A percentile compares a stretch with the other conserved stretches of the same genome.
phyloP scores from a whole-genome alignment of 2,113 vertebrate genomes.

The Pluvianellus socialis region DNA sequence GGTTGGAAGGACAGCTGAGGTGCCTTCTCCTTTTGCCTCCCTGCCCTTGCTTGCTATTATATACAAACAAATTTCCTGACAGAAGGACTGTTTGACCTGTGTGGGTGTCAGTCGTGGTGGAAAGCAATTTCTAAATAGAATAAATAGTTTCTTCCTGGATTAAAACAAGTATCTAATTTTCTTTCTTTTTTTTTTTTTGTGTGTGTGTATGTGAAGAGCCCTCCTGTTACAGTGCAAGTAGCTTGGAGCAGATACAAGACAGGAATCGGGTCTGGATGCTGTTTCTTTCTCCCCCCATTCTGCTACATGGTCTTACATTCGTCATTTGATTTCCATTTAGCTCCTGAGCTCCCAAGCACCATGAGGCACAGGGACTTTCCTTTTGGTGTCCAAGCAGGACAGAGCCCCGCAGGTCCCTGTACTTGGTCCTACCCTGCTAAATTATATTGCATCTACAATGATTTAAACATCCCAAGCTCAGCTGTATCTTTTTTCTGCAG shows the following conservation, averaged over 20 bases:
- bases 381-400: not conserved
- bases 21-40: not conserved
- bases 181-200: not conserved
- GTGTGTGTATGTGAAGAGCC: rapidly evolving
- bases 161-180: not conserved
- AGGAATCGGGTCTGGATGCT: not conserved
- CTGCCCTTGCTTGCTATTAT: not conserved
- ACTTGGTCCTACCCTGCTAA: not conserved
- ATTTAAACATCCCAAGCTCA: not conserved
- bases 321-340: not conserved
- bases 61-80: not conserved
- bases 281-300: not conserved
- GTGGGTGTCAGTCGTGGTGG: not conserved
- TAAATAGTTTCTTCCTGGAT: not conserved
- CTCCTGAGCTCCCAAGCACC: not conserved
- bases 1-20: not conserved
- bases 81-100: not conserved
- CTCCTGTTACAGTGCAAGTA: not conserved
- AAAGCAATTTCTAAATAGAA: not conserved
- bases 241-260: not conserved
- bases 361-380: not conserved
- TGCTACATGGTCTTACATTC: not conserved
- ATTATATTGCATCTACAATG: not conserved
- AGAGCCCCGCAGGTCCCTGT: not conserved
- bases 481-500: not conserved